Conservation (phyloP, 2,888 invertebrate genomes). For the Drosophila buzzatii region DNA sequence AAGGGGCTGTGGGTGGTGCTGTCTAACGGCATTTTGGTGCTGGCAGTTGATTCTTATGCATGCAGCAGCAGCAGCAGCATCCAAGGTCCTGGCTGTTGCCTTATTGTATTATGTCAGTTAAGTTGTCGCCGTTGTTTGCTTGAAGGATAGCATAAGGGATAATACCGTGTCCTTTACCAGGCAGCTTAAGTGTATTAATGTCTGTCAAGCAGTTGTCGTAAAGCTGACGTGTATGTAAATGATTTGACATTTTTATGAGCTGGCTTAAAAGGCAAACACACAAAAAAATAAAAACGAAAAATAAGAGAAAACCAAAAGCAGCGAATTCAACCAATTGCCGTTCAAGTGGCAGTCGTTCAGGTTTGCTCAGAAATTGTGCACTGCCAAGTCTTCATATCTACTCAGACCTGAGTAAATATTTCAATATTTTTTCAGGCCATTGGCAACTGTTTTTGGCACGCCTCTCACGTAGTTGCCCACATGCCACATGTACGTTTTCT, state of each 20-base stretch:
- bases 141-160: conserved; percentile 74
- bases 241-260: conserved; percentile 79
- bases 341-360: conserved; percentile 21
- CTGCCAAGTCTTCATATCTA: conserved; percentile 12
- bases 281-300: not conserved
- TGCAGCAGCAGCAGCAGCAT: conserved; percentile 42
- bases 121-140: conserved; percentile 68
- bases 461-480: conserved; percentile 69
- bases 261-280: conserved; percentile 26
- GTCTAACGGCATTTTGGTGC: conserved; percentile 45
- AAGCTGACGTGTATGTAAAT: conserved; percentile 77
- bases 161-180: conserved; percentile 71
- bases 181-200: conserved; percentile 81
- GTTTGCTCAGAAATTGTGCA: conserved; percentile 6
- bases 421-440: conserved; percentile 66
- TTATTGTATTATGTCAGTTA: conserved; percentile 81
- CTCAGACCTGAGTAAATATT: conserved; percentile 55
- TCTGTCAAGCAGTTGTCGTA: conserved; percentile 78
- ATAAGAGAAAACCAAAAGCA: conserved; percentile 2
- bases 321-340: conserved; percentile 9
- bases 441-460: conserved; percentile 51
- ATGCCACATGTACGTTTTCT: conserved; percentile 49
- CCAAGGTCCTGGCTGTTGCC: conserved; percentile 54
- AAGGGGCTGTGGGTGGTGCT: not conserved
- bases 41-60: conserved; percentile 54